Base-by-base conservation (phyloP, 2,113 vertebrate species). In the Ceyx melanurus region DNA sequence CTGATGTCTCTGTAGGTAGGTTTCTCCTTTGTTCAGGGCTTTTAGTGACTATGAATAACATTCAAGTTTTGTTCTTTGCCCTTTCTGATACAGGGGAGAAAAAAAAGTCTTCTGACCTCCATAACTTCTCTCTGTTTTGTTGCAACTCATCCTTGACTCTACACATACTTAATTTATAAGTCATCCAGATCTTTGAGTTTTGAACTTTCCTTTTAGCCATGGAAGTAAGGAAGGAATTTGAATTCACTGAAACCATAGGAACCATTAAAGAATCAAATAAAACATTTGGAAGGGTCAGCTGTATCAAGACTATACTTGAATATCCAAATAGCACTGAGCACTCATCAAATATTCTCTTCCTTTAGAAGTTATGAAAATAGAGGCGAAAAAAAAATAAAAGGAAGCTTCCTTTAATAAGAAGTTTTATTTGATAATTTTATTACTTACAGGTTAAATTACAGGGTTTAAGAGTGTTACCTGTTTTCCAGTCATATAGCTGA, bases 191-290 rank as follows among this genome's bases (percentile, higher is more conserved):
- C 9, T 51, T 78, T 37, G 43, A 4, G 15, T 11, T 87, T 87
- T 78, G 66, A 60, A 43, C 16, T 80, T 78, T 11, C 2, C 17
- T 70, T 62, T 92, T 64, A 64, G 33, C 70, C 9, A 17, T 51
- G 51, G 61, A 66, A 92, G 81, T 81, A 58, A 80, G 37, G 19
- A 48, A 82, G 48, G 26, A 77, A 64, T 91, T 89, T 57, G 31
- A 79, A 79, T 79, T 67, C 26, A 46, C 15, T 60, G 31, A 67
- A 81, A 51, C 15, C 20, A 21, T 21, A 65, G n/a, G 65, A 57
- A 31, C 43, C 15, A 43, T 67, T 78, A 82, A 84, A 91, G 48
- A 86, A 62, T 67, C 29, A 77, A 93, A 57, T 68, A 37, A 28
- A 67, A 37, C 2, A 0, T 82, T 94, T 74, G 40, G 51, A 81